phyloP scores from a whole-genome alignment of 2,113 vertebrate species.

The Lasiurus cinereus region DNA sequence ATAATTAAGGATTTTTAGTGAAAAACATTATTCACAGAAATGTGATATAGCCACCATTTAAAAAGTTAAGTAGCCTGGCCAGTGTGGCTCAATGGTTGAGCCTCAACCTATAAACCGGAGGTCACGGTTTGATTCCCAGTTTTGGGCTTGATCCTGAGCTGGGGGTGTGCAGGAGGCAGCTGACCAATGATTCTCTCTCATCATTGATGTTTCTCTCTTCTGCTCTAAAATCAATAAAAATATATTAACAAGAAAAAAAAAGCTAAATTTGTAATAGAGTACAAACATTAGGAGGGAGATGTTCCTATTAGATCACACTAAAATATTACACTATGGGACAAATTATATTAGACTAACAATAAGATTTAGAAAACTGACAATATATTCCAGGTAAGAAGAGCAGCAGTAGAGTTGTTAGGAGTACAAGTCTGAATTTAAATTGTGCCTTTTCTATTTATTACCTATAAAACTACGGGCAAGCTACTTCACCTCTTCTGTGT shows the following conservation, averaged over 20 bases:
- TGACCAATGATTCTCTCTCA: no score
- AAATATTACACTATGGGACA: neutral
- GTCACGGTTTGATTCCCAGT: no score
- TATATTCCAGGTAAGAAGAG: neutral
- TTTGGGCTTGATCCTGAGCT: no score
- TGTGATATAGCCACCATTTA: neutral
- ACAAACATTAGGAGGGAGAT: neutral
- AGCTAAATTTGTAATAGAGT: neutral
- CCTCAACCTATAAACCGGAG: no score
- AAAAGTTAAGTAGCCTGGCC: neutral
- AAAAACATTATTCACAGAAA: slow-evolving; percentile 20
- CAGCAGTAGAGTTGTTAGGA: neutral
- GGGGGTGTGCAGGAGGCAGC: no score
- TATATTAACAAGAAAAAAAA: neutral
- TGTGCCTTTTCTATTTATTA: neutral
- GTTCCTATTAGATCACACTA: neutral
- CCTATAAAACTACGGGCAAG: neutral
- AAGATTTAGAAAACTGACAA: neutral
- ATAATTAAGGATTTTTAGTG: neutral
- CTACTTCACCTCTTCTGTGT: neutral
- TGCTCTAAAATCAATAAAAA: no score
- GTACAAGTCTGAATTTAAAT: neutral
- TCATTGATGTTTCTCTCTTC: no score
- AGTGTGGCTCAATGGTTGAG: no score
- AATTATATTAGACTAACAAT: neutral